These are phyloP conservation scores for Gyrodactylus bullatarudis DNA, from an alignment of 1,140 invertebrate species.

Conservation along the genomic window DNA sequence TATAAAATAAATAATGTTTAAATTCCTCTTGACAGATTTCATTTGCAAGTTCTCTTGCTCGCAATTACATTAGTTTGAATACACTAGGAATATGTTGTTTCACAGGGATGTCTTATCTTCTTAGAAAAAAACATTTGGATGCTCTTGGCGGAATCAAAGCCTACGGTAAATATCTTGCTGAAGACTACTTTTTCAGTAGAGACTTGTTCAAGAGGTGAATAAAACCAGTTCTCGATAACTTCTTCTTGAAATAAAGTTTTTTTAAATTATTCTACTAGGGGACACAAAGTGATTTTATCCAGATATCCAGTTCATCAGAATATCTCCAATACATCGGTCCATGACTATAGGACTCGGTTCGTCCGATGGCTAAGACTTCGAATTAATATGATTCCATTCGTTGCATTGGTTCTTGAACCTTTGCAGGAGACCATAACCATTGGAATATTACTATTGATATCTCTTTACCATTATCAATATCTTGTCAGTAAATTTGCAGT, in stretches of 20 bases:
- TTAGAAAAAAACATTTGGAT: constrained; percentile 55
- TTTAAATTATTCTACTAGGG: no score
- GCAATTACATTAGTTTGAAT: constrained; percentile 6
- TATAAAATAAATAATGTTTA: background rate
- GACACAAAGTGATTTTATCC: constrained; percentile 20
- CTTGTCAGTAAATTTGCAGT: no score
- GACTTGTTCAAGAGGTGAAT: constrained; percentile 31
- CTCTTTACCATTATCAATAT: no score
- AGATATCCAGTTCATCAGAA: constrained; percentile 63
- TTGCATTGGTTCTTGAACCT: background rate
- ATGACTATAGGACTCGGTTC: background rate
- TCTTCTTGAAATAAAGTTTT: no score
- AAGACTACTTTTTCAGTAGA: constrained; percentile 93
- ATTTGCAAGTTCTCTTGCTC: constrained; percentile 75
- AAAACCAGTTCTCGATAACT: no score
- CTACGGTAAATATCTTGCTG: constrained; percentile 73
- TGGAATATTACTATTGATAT: no score
- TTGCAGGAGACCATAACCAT: background rate
- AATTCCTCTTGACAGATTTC: constrained; percentile 31
- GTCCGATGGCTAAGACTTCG: constrained; percentile 7
- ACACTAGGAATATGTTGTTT: constrained; percentile 67
- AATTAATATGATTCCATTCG: constrained; percentile 2
- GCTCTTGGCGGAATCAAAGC: constrained; percentile 51
- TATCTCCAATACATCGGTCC: background rate
- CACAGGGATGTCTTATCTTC: constrained; percentile 83